phyloP scores from a whole-genome alignment of 2,113 vertebrate species.

The Varanus salvator region DNA sequence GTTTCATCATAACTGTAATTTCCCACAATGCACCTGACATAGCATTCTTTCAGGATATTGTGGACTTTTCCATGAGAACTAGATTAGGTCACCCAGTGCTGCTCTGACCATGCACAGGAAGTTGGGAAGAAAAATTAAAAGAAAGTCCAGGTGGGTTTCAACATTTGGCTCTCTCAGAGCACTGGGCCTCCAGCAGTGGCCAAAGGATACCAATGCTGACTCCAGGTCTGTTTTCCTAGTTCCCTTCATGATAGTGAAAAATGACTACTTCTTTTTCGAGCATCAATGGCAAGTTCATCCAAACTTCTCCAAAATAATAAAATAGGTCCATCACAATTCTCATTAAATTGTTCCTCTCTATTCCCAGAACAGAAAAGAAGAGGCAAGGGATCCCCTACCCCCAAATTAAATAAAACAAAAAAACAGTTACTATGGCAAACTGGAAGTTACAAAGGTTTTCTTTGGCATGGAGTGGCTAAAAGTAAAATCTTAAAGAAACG shows the following conservation, averaged over 20 bases:
- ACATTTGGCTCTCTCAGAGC: no score
- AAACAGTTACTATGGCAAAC: slow-evolving; percentile 54
- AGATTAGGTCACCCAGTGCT: no score
- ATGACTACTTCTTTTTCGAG: background rate
- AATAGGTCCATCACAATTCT: slow-evolving; percentile 50
- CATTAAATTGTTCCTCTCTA: slow-evolving; percentile 2
- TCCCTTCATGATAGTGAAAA: background rate
- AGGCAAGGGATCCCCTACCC: background rate
- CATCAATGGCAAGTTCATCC: background rate
- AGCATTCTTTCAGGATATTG: no score
- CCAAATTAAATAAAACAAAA: background rate
- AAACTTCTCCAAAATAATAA: background rate
- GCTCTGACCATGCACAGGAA: no score
- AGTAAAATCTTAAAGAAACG: slow-evolving; percentile 40
- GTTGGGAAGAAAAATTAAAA: no score
- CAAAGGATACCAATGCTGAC: no score
- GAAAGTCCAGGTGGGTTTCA: no score
- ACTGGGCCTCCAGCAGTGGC: no score
- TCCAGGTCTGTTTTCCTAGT: no score
- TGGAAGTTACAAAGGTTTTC: slow-evolving; percentile 6
- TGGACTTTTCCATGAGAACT: no score
- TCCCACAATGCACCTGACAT: no score
- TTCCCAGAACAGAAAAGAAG: slow-evolving; percentile 24
- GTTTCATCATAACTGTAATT: no score
- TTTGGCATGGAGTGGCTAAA: slow-evolving; percentile 41